phyloP scores from a whole-genome alignment of 1,140 invertebrate species.

The Penaeus vannamei region DNA sequence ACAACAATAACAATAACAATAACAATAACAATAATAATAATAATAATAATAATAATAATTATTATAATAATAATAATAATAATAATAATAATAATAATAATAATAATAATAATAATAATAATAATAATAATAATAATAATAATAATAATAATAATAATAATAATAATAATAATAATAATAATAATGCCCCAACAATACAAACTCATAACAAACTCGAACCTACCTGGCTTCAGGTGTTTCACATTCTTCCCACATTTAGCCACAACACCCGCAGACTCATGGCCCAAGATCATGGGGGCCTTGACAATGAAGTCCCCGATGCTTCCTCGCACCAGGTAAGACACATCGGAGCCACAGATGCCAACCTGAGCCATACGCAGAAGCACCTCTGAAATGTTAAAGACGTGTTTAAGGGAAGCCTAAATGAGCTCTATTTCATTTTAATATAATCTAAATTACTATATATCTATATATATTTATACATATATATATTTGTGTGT shows the following conservation, averaged over 20 bases:
- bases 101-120: not conserved
- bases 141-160: not conserved
- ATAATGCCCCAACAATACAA: not conserved
- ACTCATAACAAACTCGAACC: not conserved
- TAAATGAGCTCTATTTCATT: not conserved
- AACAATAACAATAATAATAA: not conserved
- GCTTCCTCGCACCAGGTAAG: constrained; percentile 87
- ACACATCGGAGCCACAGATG: constrained; percentile 97
- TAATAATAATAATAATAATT: not conserved
- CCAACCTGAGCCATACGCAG: constrained; percentile 90
- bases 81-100: not conserved
- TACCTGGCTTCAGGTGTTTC: constrained; percentile 79
- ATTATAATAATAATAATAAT: not conserved
- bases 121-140: not conserved
- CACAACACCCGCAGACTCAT: constrained; percentile 87
- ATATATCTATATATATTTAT: not conserved
- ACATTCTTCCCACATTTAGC: constrained; percentile 82
- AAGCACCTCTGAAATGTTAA: constrained; percentile 82
- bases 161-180: not conserved
- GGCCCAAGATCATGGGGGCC: constrained; percentile 90
- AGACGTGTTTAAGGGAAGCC: not conserved
- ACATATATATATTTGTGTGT: too few species aligned
- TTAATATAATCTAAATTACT: not conserved
- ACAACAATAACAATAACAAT: too few species aligned
- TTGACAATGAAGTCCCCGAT: constrained; percentile 88